Base-by-base conservation (phyloP, 2,113 vertebrate species). In the Cryptotis parvus region DNA sequence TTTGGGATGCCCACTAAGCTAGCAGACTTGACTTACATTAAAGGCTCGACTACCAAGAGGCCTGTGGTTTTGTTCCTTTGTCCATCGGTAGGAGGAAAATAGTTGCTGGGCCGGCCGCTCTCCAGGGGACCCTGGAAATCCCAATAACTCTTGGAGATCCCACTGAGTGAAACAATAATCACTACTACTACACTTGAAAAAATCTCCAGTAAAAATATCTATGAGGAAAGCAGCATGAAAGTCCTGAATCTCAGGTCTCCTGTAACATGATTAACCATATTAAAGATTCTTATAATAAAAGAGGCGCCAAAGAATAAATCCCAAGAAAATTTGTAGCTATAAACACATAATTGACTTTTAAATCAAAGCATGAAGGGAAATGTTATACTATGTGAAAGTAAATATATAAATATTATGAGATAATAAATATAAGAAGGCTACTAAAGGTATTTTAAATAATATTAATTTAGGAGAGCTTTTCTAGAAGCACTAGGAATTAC, bases 361-460 rank as follows among this genome's bases (percentile, higher is more conserved):
- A 61, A 33, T 1, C 43, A 18, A 74, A 33, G 29, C 29, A 74
- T 9, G 58, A 26, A 82, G 4, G 75, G 24, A 81, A 77, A 45
- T 78, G 74, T 78, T 86, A 68, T 24, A 65, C 37, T 37, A 9
- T 49, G 12, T 61, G 66, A 88, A 76, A 72, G 10, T 29, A 41
- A 74, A 49, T 76, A n/a, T 49, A 49, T 6, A 81, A 84, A 66
- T 37, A 65, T 72, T 18, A 58, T 58, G 16, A 18, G 24, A 20
- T 58, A 24, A 20, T 58, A 58, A 58, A 24, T 58, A 58, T 24
- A 58, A 58, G 10, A 18, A 14, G 29, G n/a, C 11, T 72, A 76
- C 6, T 14, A 37, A 74, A 49, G 73, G 18, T 90, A 63, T 90
- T 92, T 87, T 76, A 65, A 86, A 52, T 43, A 37, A 65, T 16